A percentile compares a stretch with the other conserved stretches of the same genome.
These are phyloP conservation scores for Cisticola juncidis DNA, from an alignment of 2,113 vertebrate genomes.

Conservation along the genomic window DNA sequence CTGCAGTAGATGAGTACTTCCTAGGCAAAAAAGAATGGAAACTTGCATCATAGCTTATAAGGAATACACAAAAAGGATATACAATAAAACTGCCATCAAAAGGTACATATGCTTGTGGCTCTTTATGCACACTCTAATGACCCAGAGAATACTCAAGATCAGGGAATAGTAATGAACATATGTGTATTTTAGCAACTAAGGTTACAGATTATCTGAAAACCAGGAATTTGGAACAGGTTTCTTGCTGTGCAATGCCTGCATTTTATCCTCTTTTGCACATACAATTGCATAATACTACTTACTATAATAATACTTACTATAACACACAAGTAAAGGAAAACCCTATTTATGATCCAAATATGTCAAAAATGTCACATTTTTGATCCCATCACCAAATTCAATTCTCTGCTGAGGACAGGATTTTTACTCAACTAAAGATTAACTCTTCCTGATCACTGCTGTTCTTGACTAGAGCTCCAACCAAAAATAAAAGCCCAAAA, in stretches of 20 bases:
- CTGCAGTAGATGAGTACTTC: background rate
- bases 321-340: background rate
- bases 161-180: background rate
- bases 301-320: background rate
- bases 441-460: background rate
- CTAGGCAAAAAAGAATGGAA: background rate
- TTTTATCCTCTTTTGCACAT: background rate
- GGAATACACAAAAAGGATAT: background rate
- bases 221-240: background rate
- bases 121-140: background rate
- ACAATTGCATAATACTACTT: background rate
- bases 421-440: background rate
- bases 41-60: background rate
- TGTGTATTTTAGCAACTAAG: background rate
- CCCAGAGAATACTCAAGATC: background rate
- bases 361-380: background rate
- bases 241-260: rapidly evolving
- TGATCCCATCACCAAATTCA: background rate
- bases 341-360: background rate
- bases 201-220: background rate
- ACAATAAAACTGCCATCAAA: background rate
- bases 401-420: background rate
- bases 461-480: background rate
- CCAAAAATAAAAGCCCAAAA: background rate
- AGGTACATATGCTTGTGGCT: background rate